phyloP scores from a whole-genome alignment of 2,113 vertebrate species.

The Cettia cetti region DNA sequence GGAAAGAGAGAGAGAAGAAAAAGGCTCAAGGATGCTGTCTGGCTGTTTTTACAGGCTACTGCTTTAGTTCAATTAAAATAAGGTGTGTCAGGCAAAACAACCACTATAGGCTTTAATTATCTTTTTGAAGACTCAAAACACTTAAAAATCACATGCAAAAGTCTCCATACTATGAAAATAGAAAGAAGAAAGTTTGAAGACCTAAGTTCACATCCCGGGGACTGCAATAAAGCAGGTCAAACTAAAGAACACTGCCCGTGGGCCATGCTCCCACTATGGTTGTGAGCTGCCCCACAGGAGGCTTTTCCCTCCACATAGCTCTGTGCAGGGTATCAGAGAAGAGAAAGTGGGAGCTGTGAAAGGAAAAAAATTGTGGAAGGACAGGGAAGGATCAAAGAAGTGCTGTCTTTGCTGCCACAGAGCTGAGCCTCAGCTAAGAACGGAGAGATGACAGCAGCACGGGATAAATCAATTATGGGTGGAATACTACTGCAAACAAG shows the following conservation, averaged over 20 bases:
- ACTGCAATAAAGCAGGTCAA: not conserved
- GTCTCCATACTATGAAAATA: not conserved
- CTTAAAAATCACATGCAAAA: not conserved
- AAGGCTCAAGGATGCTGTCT: not conserved
- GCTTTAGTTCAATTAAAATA: not conserved
- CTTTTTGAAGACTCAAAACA: not conserved
- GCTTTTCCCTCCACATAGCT: not conserved
- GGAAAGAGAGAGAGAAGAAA: not conserved
- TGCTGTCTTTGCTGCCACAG: not conserved
- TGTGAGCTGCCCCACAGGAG: not conserved
- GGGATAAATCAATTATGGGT: not conserved
- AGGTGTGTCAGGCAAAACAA: not conserved
- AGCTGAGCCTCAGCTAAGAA: not conserved
- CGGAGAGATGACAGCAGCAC: not conserved
- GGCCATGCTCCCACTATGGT: not conserved
- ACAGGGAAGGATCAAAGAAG: not conserved
- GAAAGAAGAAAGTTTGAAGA: not conserved
- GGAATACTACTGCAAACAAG: not conserved
- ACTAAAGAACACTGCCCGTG: not conserved
- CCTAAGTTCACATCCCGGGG: not conserved
- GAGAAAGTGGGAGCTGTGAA: rapidly evolving
- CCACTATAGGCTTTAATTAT: not conserved
- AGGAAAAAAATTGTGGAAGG: too few species aligned
- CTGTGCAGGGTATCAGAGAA: not conserved
- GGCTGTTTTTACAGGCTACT: not conserved